A percentile compares a stretch with the other conserved stretches of the same genome.
These are phyloP conservation scores for Drosophila borborema DNA, from an alignment of 2,888 invertebrate genomes.

Conservation along the genomic window DNA sequence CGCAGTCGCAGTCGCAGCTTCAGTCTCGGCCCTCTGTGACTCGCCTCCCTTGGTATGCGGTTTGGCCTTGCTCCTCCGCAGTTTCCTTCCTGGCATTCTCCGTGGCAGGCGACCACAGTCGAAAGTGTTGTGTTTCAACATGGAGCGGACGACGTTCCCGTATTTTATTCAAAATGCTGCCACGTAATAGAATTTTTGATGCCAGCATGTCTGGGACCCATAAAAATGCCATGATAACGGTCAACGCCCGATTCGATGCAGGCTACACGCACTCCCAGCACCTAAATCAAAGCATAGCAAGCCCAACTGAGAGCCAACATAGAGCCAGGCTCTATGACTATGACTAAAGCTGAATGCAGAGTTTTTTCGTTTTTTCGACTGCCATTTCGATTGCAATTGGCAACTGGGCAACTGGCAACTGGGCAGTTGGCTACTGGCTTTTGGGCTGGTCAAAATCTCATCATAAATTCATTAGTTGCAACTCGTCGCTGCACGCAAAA, in stretches of 20 bases:
- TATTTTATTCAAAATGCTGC: constrained; percentile 80
- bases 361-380: constrained; percentile 49
- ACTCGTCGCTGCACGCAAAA: constrained; percentile 71
- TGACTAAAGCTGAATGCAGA: constrained; percentile 8
- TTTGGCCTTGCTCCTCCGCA: constrained; percentile 42
- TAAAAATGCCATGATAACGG: constrained; percentile 80
- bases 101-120: constrained; percentile 58
- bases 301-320: background rate
- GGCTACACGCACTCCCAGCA: constrained; percentile 43
- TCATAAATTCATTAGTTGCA: constrained; percentile 80
- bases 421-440: constrained; percentile 45
- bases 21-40: constrained; percentile 15
- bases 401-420: constrained; percentile 4
- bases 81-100: constrained; percentile 58
- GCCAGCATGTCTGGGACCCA: constrained; percentile 76
- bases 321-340: background rate
- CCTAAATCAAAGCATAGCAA: constrained; percentile 33
- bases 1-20: constrained; percentile 45
- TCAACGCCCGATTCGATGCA: constrained; percentile 59
- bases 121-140: constrained; percentile 78
- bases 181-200: constrained; percentile 81
- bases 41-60: constrained; percentile 21
- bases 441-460: constrained; percentile 69
- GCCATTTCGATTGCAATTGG: constrained; percentile 50
- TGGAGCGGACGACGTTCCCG: constrained; percentile 50